Base-by-base conservation (phyloP, 2,888 invertebrate genomes). In the Hypomecis atomaria region DNA sequence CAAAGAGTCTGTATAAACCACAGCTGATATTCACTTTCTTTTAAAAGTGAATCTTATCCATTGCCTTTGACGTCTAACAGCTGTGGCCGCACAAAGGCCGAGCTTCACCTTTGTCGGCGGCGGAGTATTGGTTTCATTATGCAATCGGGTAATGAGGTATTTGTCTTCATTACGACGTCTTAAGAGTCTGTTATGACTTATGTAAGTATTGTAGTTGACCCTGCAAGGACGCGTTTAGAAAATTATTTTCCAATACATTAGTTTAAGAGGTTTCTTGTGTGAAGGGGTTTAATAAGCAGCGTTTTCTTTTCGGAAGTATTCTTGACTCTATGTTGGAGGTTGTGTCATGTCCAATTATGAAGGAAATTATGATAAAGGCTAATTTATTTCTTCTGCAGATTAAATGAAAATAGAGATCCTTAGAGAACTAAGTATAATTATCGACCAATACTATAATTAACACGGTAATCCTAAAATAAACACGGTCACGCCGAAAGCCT, bases 121-220 rank as follows among this genome's bases (percentile, higher is more conserved):
- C 2, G 34, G 6, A 5, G 37, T 45, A 38, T 47, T 55, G 23
- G 56, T 47, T n/a, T 11, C 38, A 8, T 56, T n/a, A 47, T 33
- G 54, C 36, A 43, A 54, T 1, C 10, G 40, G 40, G 40, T 53
- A 53, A 44, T 23, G 47, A 10, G 55, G 13, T 13, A 45, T 55
- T 44, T 40, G 56, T 56, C 47, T 56, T 47, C 56, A 56, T 56
- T 47, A 38, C 23, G 13, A 34, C 38, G 13, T 8, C 47, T 33
- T n/a, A 4, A 33, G 23, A 33, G 5, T 47, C 38, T 9, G 37
- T 47, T 47, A 38, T 55, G 13, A 38, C 6, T 38, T 47, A 56
- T 47, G 47, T 47, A 38, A 47, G 36, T 23, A n/a, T 33, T 13
- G 8, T 10, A 37, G 37, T n/a, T 11, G 56, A 56, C 56, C 56